Conservation (phyloP, 2,797 vertebrate genomes). For the Dendrocincla fuliginosa region DNA sequence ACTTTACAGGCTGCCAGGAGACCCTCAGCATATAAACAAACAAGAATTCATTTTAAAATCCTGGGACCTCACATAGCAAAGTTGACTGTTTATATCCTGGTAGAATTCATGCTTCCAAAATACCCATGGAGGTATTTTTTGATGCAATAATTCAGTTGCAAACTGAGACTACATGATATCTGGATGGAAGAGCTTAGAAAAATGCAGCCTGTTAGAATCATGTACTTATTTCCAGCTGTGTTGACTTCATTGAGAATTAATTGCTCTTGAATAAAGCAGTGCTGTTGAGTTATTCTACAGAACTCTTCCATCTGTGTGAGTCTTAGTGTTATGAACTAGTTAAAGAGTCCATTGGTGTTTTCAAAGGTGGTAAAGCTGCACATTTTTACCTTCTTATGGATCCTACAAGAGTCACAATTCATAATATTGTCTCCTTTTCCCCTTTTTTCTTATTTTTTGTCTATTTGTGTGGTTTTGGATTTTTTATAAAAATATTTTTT, state of each 20-base stretch:
- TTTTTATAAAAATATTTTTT: not conserved
- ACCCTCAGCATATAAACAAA: not conserved
- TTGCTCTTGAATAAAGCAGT: not conserved
- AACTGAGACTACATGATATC: not conserved
- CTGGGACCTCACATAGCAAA: not conserved
- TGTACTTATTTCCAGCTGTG: not conserved
- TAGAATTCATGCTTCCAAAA: not conserved
- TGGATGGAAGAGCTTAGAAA: not conserved
- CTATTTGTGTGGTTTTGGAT: not conserved
- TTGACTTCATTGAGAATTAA: constrained; percentile 3
- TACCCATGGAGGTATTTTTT: not conserved
- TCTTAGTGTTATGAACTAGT: not conserved
- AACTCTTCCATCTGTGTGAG: not conserved
- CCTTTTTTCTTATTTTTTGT: not conserved
- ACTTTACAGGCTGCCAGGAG: not conserved
- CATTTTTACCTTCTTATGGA: not conserved
- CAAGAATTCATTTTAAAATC: not conserved
- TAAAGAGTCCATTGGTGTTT: not conserved
- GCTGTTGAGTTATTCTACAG: not conserved
- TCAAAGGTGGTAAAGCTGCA: not conserved
- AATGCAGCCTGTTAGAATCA: not conserved
- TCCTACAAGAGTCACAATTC: not conserved
- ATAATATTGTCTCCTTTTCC: not conserved
- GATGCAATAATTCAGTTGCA: not conserved
- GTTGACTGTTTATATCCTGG: not conserved